Evolutionary conservation across 2,113 vertebrate species (phyloP).

Genomic region (Tragelaphus strepsiceros): DNA sequence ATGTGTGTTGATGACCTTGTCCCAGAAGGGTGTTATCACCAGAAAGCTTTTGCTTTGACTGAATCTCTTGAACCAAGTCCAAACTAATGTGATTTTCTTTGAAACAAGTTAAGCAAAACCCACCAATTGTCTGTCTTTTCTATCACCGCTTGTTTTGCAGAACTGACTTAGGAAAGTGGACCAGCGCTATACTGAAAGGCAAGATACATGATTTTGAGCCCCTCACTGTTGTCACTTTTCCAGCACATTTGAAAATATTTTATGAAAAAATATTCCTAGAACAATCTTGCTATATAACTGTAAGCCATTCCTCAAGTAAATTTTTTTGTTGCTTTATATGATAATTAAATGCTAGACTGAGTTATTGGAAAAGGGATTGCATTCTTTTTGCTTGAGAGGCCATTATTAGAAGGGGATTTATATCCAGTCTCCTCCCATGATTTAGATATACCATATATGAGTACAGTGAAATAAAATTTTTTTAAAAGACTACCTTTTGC

Average conservation of each 20-base stretch:
- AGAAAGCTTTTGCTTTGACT: background rate
- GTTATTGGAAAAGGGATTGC: background rate
- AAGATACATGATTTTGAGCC: background rate
- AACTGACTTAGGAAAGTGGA: background rate
- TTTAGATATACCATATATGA: background rate
- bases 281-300: background rate
- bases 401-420: background rate
- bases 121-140: background rate
- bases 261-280: background rate
- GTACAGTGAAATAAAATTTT: background rate
- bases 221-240: background rate
- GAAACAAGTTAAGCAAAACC: background rate
- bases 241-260: background rate
- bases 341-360: background rate
- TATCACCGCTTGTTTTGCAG: background rate
- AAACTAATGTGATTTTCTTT: slow-evolving; percentile 4
- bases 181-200: background rate
- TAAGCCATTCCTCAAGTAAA: background rate
- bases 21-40: background rate
- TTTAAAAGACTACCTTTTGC: background rate
- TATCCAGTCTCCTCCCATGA: background rate
- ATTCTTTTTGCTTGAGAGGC: background rate
- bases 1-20: background rate
- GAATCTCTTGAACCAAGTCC: background rate
- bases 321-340: background rate